Base-by-base conservation (phyloP, 2,797 vertebrate species). In the Hybognathus amarus region DNA sequence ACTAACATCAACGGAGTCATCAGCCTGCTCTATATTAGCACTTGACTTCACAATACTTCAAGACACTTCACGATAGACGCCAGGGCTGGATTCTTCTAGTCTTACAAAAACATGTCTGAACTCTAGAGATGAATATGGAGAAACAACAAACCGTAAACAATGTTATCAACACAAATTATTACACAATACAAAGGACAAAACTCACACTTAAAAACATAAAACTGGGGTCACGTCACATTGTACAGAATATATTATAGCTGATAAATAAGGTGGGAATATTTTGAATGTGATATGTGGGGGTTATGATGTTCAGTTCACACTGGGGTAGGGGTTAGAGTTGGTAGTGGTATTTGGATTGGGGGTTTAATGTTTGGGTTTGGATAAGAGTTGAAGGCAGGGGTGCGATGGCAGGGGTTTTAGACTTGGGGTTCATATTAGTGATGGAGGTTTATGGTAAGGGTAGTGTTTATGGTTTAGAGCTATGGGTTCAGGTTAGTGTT, bases 211-310 rank as follows among this genome's bases (percentile, higher is more conserved):
- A 88, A 63, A 85, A 80, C 66, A 80, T 71, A 85, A 81, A 90
- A 33, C 71, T 84, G 88, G 90, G 87, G 89, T 90, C 88, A 94
- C 92, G 87, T 88, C 85, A 89, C 89, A 89, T 82, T 66, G 66
- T 83, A 92, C 85, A 91, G 88, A 90, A 89, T 89, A 91, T 85
- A 91, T 88, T 87, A 90, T 82, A 90, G 90, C 91, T 92, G 90
- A 87, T 91, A 88, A 85, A 92, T 90, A 88, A 73, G 3, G n/a
- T 52, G 74, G 75, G 67, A 45, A 67, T 82, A 76, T 83, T 80
- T 68, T 15, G 71, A 68, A 83, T 50, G 78, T 83, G 74, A 77
- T 59, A 68, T 68, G 47, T 20, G 15, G 42, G 56, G 66, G 67
- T 64, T 74, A 52, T 50, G 73, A 56, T 42, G 73, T 66, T 40